Evolutionary conservation across 2,888 invertebrate genomes (phyloP), one percentile per base, ranked within the genome.

Genomic region (Erebia aethiops): DNA sequence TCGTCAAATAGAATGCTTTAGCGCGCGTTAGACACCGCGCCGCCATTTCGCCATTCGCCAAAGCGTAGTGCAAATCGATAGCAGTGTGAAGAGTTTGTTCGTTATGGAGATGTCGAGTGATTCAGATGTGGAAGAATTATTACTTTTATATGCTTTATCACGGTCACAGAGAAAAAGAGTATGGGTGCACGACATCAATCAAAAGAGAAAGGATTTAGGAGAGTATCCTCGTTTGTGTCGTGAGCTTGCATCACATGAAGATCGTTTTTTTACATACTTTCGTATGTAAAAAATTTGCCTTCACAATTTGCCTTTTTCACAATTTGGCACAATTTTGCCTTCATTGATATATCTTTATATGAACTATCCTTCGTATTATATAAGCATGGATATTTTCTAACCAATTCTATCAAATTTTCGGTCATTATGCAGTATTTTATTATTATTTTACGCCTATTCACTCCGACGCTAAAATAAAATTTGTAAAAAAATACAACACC

Each of bases 191-290:
- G 67, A 71, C 46, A 71, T 67, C 49, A 71, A 71, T 71, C 35
- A 71, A 57, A 71, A 69, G 67, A 72, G 66, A 69, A 54, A 69
- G 56, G 65, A 69, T 51, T 69, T 65, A 56, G 71, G 71, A 65
- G 69, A 72, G 35, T 72, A 69, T 69, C 69, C 69, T 69, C 71
- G 69, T 41, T 66, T 72, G 65, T 69, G 69, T 43, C 43, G 43
- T 43, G 43, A 43, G 43, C 43, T 43, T 43, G 43, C 43, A 43
- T 8, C 43, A 43, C 66, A 61, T 66, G 72, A 72, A 72, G 69
- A 72, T 72, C 72, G 72, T 49, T 62, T 62, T 69, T 72, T 69
- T 69, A 65, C 60, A 60, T 69, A 72, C 69, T 69, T 72, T 69
- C 72, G 69, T 65, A 72, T 72, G 69, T 66, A n/a, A n/a, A n/a